Evolutionary conservation across 2,113 vertebrate species (phyloP).

Genomic region (Syngnathus floridae): DNA sequence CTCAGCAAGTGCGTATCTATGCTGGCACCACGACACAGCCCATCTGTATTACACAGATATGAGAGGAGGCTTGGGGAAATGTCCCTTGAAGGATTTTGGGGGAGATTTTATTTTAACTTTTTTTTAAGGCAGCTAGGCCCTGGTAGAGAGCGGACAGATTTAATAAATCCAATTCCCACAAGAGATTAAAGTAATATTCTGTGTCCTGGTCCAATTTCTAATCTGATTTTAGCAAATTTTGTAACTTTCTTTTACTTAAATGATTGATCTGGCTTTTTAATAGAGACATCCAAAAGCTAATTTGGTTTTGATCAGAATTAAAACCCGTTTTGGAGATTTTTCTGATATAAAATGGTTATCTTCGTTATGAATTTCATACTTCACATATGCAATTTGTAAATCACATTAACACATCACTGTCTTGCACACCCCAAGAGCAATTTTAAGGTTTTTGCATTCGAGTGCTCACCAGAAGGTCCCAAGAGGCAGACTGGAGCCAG

Average conservation of each 20-base stretch:
- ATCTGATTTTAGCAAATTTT: slow-evolving; percentile 9
- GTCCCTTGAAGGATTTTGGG: slow-evolving; percentile 35
- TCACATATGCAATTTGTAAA: neutral
- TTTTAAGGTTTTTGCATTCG: neutral
- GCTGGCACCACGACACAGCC: slow-evolving; percentile 8
- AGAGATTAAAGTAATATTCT: slow-evolving; percentile 14
- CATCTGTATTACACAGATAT: slow-evolving; percentile 38
- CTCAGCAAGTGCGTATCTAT: slow-evolving; percentile 16
- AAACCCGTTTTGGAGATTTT: neutral
- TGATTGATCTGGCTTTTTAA: neutral
- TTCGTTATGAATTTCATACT: neutral
- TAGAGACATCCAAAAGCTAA: neutral
- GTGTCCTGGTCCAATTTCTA: slow-evolving; percentile 22
- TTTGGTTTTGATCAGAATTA: neutral
- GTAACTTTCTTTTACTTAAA: neutral
- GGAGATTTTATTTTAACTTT: slow-evolving; percentile 16
- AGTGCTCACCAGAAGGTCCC: neutral
- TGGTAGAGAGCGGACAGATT: slow-evolving; percentile 27
- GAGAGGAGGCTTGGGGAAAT: slow-evolving; percentile 24
- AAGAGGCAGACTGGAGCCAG: neutral
- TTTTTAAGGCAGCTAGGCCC: slow-evolving; percentile 8
- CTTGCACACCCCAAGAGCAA: neutral
- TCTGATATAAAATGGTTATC: no score
- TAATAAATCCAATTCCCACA: slow-evolving; percentile 25
- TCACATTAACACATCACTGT: no score